Evolutionary conservation across 2,888 invertebrate genomes (phyloP).

Genomic region (Smittia aterrima): DNA sequence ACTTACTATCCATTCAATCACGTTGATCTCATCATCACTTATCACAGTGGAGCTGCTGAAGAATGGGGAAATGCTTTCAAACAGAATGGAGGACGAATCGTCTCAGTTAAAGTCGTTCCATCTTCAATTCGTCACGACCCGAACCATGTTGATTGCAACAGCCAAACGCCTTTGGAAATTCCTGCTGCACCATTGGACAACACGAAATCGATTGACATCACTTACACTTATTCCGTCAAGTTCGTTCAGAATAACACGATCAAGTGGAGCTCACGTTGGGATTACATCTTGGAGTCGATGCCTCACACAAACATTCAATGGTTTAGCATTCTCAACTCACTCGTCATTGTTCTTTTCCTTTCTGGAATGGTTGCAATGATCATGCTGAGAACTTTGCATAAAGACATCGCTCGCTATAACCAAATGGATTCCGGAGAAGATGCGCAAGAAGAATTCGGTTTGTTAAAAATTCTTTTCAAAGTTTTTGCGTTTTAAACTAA

Average conservation of each 20-base stretch:
- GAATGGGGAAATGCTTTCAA: slow-evolving; percentile 81
- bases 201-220: slow-evolving; percentile 61
- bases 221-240: slow-evolving; percentile 83
- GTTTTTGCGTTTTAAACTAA: slow-evolving; percentile 41
- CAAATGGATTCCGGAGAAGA: slow-evolving; percentile 87
- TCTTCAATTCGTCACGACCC: slow-evolving; percentile 60
- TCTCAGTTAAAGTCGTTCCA: slow-evolving; percentile 69
- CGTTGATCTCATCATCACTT: slow-evolving; percentile 88
- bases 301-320: slow-evolving; percentile 98
- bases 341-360: slow-evolving; percentile 94
- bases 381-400: slow-evolving; percentile 90
- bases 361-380: slow-evolving; percentile 99
- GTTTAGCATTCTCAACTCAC: slow-evolving; percentile 97
- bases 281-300: slow-evolving; percentile 97
- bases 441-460: slow-evolving; percentile 79
- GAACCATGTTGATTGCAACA: slow-evolving; percentile 56
- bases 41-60: slow-evolving; percentile 84
- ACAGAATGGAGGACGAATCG: slow-evolving; percentile 84
- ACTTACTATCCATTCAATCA: slow-evolving; percentile 95
- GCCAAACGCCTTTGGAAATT: slow-evolving; percentile 68
- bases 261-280: slow-evolving; percentile 99
- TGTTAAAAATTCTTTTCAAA: background rate
- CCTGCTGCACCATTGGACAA: slow-evolving; percentile 57
- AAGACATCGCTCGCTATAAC: slow-evolving; percentile 98
- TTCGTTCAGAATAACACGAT: slow-evolving; percentile 78